Percentiles rank a stretch among this genome's conserved stretches.
Conservation (phyloP, 2,113 vertebrate genomes). For the Vireo altiloquus region DNA sequence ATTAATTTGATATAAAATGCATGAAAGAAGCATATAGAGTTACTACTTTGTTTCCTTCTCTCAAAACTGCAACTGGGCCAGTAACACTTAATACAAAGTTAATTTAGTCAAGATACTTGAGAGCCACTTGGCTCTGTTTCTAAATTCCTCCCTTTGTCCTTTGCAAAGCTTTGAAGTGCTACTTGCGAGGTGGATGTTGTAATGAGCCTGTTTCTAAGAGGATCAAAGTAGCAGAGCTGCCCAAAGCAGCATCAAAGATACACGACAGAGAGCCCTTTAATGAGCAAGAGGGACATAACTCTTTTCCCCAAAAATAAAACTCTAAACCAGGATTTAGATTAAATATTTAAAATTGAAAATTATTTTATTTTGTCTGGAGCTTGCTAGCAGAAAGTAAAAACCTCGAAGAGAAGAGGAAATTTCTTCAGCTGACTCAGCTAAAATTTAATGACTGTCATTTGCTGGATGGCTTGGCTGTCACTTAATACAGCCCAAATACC, state of each 20-base stretch:
- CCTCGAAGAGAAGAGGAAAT: constrained; percentile 1
- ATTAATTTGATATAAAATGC: constrained; percentile 24
- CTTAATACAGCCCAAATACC: constrained; percentile 26
- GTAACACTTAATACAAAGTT: constrained; percentile 47
- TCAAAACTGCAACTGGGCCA: constrained; percentile 45
- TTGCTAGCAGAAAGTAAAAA: background rate
- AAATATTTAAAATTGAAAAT: constrained; percentile 58
- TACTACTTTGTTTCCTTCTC: constrained; percentile 9
- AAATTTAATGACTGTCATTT: constrained; percentile 37
- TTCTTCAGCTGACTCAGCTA: background rate
- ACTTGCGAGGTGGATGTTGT: constrained; percentile 54
- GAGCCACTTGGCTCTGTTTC: constrained; percentile 57
- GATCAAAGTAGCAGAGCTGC: constrained; percentile 66
- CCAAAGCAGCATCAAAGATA: constrained; percentile 54
- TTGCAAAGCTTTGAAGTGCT: constrained; percentile 62
- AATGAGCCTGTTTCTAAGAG: constrained; percentile 54
- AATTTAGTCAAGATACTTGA: constrained; percentile 60
- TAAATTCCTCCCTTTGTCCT: constrained; percentile 62
- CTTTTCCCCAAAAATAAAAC: constrained; percentile 26
- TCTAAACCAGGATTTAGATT: constrained; percentile 33
- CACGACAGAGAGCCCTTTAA: constrained; percentile 52
- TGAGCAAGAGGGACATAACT: constrained; percentile 24
- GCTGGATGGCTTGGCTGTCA: background rate
- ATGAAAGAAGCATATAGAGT: background rate
- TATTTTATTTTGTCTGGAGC: constrained; percentile 31